Base-by-base conservation (phyloP, 2,888 invertebrate species). In the Andrena hattorfiana region DNA sequence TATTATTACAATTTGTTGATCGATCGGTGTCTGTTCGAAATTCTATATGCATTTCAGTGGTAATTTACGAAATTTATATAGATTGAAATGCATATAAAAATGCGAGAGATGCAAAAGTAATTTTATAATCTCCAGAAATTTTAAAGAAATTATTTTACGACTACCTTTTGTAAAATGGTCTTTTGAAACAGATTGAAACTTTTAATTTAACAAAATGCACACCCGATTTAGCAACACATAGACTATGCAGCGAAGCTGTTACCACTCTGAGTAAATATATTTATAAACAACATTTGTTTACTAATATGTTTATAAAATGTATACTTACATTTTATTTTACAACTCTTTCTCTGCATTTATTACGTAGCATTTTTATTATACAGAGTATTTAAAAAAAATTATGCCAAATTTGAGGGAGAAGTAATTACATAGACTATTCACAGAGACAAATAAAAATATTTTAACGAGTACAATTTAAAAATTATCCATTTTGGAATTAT, bases 1-100 rank as follows among this genome's bases (percentile, higher is more conserved):
- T 49, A 48, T 74, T 48, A 59, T 59, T 68, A 30, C 67, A 42
- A 49, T 49, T 42, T 42, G 10, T 73, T 35, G 20, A 74, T 30
- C n/a, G 35, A 49, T 35, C 20, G n/a, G 13, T 16, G 20, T 35
- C n/a, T 49, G 20, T 49, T 32, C 20, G 56, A 59, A 74, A 16
- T 68, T 74, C 16, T 68, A 74, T 49, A 32, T 59, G 68, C n/a
- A 59, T 59, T 48, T 67, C 56, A 42, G 23, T 56, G 51, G 16
- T 8, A 48, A 56, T 42, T 54, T 59, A 8, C 13, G 1, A n/a
- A 59, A 73, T 60, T 32, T 35, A 23, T 13, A 23, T 32, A 60
- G 13, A 60, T 13, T 26, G 23, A 68, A 32, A 35, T 60, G n/a
- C 32, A 59, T 2, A 69, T 49, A 60, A n/a, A 75, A 49, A 10